Evolutionary conservation across 30 jellyfish, hydroid and myxozoan genomes (phyloP), one percentile per base, ranked within the genome.

Genomic region (Catostylus mosaicus): DNA sequence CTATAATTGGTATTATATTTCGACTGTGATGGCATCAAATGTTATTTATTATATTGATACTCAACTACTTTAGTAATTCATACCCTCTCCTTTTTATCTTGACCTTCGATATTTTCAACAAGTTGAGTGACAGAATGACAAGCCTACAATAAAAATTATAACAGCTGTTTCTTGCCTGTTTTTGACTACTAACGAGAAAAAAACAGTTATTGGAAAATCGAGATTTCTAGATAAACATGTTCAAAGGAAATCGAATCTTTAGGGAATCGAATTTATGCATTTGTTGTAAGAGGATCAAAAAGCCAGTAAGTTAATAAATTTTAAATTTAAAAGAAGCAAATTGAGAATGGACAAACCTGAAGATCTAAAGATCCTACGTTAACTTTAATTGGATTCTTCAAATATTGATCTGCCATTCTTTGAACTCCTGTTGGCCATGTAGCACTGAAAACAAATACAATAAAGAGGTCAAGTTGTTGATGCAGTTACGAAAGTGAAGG

Each of bases 371-470:
- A 95, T 10, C 99, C 99, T 33, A 95, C 99, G 51, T 95, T 95
- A 1, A 95, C 96, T 20, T 88, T 84, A 22, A 95, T 65, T 7
- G 99, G 99, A 63, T 95, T 71, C 0, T 75, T 37, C 43, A 95
- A 62, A 80, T 95, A 95, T 36, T 90, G 88, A 66, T 84, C 91
- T 1, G 99, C 99, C 96, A 95, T 83, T 33, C 99, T 89, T 57
- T 86, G 96, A n/a, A 95, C 99, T 29, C 89, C 96, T 37, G 89
- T 84, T 34, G 99, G 99, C 99, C 99, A 95, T 10, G 99, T 95
- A 14, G 99, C 99, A 46, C 97, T 88, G 50, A 3, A 72, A 73
- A 30, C 9, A 75, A 24, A 68, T 43, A 52, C 1, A 43, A 46
- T 19, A 19, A 9, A 9, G 12, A 46, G 11, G 11, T 46, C 60